A percentile compares a stretch with the other conserved stretches of the same genome.
phyloP scores from a whole-genome alignment of 2,888 invertebrate species.

The Bimastos eiseni region DNA sequence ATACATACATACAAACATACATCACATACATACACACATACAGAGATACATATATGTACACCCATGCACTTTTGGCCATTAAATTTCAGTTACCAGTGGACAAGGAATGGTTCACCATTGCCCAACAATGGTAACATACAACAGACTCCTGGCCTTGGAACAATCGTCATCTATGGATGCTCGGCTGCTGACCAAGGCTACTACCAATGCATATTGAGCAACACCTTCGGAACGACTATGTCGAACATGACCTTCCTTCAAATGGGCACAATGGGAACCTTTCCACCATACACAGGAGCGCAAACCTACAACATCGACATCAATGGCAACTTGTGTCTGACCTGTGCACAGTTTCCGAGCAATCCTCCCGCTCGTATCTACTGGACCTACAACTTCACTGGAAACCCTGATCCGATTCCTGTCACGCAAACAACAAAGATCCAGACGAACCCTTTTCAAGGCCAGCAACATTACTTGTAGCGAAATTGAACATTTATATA shows the following conservation, averaged over 20 bases:
- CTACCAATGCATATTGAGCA: constrained; percentile 18
- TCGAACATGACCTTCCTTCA: constrained; percentile 17
- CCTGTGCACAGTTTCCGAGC: not conserved
- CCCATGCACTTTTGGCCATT: not conserved
- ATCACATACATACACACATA: no score
- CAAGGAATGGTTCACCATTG: not conserved
- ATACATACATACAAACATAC: no score
- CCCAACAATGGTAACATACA: not conserved
- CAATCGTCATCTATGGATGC: constrained; percentile 4
- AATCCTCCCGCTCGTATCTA: not conserved
- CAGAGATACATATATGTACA: not conserved
- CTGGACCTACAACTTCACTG: not conserved
- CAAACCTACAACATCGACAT: not conserved
- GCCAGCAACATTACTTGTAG: not conserved
- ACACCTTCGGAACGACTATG: constrained; percentile 9
- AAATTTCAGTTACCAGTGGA: not conserved
- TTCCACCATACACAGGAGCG: not conserved
- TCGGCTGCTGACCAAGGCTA: not conserved
- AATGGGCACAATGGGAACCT: not conserved
- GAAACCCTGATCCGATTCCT: not conserved
- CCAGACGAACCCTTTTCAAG: not conserved
- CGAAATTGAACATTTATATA: no score
- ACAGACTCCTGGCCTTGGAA: not conserved
- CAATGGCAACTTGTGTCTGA: not conserved
- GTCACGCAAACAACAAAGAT: not conserved